Conservation (phyloP, 2,888 invertebrate genomes). For the Onthophagus sagittarius region DNA sequence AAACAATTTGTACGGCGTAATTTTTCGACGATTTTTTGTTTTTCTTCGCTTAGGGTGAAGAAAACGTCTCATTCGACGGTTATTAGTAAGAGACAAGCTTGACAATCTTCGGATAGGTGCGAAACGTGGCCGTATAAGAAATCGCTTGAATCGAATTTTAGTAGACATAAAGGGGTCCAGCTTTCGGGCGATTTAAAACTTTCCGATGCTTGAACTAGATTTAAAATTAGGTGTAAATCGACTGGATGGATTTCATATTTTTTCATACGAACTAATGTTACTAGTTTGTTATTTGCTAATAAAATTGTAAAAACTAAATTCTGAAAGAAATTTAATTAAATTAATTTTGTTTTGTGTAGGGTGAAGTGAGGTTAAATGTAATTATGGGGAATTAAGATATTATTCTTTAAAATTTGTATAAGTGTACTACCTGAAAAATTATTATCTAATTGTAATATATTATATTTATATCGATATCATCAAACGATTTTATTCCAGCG, state of each 20-base stretch:
- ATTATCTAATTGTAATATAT: too few relatives aligned
- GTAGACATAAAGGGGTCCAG: constrained; percentile 98
- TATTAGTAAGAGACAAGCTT: constrained; percentile 85
- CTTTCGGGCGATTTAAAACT: constrained; percentile 94
- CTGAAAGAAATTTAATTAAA: constrained; percentile 53
- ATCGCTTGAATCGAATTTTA: constrained; percentile 93
- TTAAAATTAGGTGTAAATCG: constrained; percentile 90
- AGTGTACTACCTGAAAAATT: too few relatives aligned
- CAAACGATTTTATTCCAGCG: too few relatives aligned
- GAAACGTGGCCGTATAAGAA: constrained; percentile 97
- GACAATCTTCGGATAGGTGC: constrained; percentile 90
- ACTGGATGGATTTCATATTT: constrained; percentile 91
- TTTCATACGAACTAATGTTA: constrained; percentile 92
- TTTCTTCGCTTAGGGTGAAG: constrained; percentile 85
- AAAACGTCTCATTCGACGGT: constrained; percentile 92
- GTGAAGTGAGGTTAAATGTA: too few relatives aligned
- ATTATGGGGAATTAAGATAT: background rate
- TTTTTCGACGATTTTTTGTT: constrained; percentile 76
- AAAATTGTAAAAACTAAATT: constrained; percentile 94
- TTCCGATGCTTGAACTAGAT: constrained; percentile 91
- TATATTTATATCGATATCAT: too few relatives aligned
- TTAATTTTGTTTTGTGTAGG: too few relatives aligned
- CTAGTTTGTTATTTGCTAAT: constrained; percentile 87
- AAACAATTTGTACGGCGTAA: constrained; percentile 73
- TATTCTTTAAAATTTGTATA: too few relatives aligned